Evolutionary conservation across 2,888 invertebrate species (phyloP).

Genomic region (Sisyra nigra): DNA sequence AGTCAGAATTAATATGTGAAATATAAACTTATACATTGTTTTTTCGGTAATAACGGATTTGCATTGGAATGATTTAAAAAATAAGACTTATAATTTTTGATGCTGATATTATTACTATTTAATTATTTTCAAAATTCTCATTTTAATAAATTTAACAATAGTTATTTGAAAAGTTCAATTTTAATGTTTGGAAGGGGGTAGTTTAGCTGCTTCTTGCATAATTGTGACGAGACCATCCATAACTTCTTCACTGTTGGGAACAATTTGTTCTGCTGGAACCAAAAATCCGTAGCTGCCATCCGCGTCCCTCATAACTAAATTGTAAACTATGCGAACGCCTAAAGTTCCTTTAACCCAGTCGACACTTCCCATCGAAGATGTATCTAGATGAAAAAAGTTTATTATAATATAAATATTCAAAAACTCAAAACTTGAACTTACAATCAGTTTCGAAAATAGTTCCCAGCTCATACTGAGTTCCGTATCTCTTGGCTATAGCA

Average conservation of each 20-base stretch:
- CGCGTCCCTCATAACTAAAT: slow-evolving; percentile 46
- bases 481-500: too few species aligned
- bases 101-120: too few species aligned
- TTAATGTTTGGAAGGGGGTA: too few species aligned
- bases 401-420: background rate
- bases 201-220: slow-evolving; percentile 17
- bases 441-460: slow-evolving; percentile 31
- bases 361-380: slow-evolving; percentile 42
- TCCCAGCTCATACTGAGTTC: slow-evolving; percentile 13
- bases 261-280: slow-evolving; percentile 46
- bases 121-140: too few species aligned
- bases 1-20: too few species aligned
- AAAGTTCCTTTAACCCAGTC: slow-evolving; percentile 57
- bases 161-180: too few species aligned
- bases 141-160: too few species aligned
- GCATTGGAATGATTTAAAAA: too few species aligned
- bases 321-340: slow-evolving; percentile 42
- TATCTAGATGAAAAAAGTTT: slow-evolving; percentile 24
- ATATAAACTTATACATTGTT: too few species aligned
- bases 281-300: slow-evolving; percentile 42
- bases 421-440: slow-evolving; percentile 19
- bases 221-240: slow-evolving; percentile 37
- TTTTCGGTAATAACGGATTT: too few species aligned
- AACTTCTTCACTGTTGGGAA: slow-evolving; percentile 46
- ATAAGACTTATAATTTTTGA: too few species aligned